Base-by-base conservation (phyloP, 1,140 invertebrate species). In the Drosophila sucinea region DNA sequence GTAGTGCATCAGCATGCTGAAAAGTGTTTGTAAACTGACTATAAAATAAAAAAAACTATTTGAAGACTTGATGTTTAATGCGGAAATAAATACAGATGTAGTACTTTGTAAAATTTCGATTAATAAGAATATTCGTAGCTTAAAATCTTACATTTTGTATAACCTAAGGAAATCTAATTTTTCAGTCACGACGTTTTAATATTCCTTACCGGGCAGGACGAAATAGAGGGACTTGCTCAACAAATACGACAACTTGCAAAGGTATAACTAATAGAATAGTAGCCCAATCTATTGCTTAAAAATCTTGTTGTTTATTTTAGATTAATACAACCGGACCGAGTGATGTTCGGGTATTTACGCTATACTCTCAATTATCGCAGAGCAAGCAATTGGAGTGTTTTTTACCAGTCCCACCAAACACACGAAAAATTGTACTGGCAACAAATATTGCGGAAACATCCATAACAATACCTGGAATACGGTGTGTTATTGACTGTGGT, bases 381-480 rank as follows among this genome's bases (percentile, higher is more conserved):
- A 93, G 94, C 25, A 95, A 96, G 78, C 97, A 98, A 92, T 91
- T 97, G 73, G 95, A 95, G 81, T 97, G 96, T 8, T 97, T 98
- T 90, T 93, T 94, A 71, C 93, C 94, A 4, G 94, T 95, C 2
- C 93, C 95, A 10, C 80, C 92, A 10, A 96, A 95, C 62, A 94
- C 93, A 27, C 93, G 98, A 40, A 99, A 99, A 93, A 95, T 99
- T 11, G 95, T 99, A 73, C 93, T 99, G 57, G 95, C 98, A n/a
- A 99, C 99, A 27, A 99, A 99, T 92, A 97, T 99, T 70, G 99
- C 99, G 3, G 99, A 99, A 93, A 98, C 98, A 1, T 99, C 98
- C 4, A 94, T 99, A 1, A 99, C 99, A 0, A 99, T 99, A 82
- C 96, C 94, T 47, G 97, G 97, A 25, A 97, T 99, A 68, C 96